phyloP scores from a whole-genome alignment of 2,113 vertebrate species.

The western clawed frog (Xenopus tropicalis) region DNA sequence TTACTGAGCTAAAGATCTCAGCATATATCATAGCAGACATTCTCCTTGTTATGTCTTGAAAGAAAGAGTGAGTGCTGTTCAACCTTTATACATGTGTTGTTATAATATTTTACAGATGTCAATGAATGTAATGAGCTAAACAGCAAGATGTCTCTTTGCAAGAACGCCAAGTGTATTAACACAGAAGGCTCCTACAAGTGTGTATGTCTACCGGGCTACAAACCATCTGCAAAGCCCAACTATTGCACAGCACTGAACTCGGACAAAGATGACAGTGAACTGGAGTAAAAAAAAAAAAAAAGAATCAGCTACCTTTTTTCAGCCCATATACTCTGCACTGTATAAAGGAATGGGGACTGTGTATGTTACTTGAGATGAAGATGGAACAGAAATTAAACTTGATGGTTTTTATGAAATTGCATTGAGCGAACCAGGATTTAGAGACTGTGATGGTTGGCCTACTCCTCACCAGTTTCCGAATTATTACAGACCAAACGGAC shows the following conservation, averaged over 20 bases:
- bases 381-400: constrained; percentile 59
- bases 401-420: constrained; percentile 57
- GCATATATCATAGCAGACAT: too few relatives aligned
- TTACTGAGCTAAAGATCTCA: too few relatives aligned
- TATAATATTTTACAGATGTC: constrained; percentile 74
- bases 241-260: constrained; percentile 80
- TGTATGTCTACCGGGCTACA: constrained; percentile 85
- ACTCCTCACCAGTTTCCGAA: constrained; percentile 49
- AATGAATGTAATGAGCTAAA: constrained; percentile 94
- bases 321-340: constrained; percentile 91
- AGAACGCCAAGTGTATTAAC: constrained; percentile 94
- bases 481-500: constrained; percentile 83
- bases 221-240: constrained; percentile 81
- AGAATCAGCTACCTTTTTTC: constrained; percentile 60
- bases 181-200: constrained; percentile 91
- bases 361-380: constrained; percentile 77
- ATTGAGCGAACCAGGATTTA: constrained; percentile 53
- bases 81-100: background rate
- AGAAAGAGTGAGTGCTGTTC: too few relatives aligned
- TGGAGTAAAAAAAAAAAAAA: constrained; percentile 63
- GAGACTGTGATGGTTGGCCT: constrained; percentile 53
- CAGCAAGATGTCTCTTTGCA: constrained; percentile 91
- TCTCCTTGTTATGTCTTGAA: too few relatives aligned
- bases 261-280: constrained; percentile 61
- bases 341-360: constrained; percentile 75